phyloP scores from a whole-genome alignment of 2,797 vertebrate genomes.

The Tragopan temminckii region DNA sequence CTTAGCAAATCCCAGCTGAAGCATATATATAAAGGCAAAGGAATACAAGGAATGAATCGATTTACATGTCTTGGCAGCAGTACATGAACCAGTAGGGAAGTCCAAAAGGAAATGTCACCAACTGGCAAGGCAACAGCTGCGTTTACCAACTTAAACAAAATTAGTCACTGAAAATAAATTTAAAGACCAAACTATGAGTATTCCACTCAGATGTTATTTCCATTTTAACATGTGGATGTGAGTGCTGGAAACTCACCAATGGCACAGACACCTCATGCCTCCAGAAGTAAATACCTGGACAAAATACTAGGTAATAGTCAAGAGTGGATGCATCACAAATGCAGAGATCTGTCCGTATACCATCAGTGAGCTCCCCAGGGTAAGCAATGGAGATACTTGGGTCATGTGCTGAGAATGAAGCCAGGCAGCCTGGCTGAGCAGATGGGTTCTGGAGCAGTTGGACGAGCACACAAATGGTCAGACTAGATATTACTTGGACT shows the following conservation, averaged over 20 bases:
- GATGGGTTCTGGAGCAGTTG: conserved; percentile 62
- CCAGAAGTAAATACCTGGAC: conserved; percentile 54
- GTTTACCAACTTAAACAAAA: conserved; percentile 76
- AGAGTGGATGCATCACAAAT: conserved; percentile 29
- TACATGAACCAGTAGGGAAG: conserved; percentile 44
- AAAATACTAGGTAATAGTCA: conserved; percentile 24
- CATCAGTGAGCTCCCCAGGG: neutral
- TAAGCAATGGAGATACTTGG: conserved; percentile 10
- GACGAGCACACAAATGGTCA: conserved; percentile 51
- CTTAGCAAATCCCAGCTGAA: conserved; percentile 22
- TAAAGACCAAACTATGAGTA: conserved; percentile 66
- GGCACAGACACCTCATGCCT: conserved; percentile 25
- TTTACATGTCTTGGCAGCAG: conserved; percentile 73
- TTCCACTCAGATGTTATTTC: conserved; percentile 70
- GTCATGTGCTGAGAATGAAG: neutral
- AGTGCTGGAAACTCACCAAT: conserved; percentile 62
- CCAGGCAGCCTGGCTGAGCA: conserved; percentile 37
- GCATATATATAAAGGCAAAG: conserved; percentile 45
- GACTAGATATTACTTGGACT: conserved; percentile 31
- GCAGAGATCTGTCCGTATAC: conserved; percentile 26
- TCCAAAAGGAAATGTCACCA: conserved; percentile 79
- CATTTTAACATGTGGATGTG: conserved; percentile 72
- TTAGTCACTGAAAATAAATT: conserved; percentile 76
- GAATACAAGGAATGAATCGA: conserved; percentile 59
- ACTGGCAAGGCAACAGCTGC: conserved; percentile 76